These are phyloP conservation scores for Drosophila sturtevanti DNA, from an alignment of 1,140 invertebrate genomes.

Conservation along the genomic window DNA sequence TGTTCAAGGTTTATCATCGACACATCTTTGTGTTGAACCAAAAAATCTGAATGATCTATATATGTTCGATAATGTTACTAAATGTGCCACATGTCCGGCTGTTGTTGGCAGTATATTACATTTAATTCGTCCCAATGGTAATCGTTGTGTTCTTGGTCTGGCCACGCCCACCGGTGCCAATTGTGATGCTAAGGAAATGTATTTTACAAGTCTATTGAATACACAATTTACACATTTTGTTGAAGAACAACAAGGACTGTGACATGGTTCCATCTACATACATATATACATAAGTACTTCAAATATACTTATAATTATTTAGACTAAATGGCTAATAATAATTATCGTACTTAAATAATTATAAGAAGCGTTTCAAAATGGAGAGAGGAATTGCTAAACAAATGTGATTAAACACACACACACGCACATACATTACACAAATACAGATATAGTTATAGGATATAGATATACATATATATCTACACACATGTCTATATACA, in stretches of 20 bases:
- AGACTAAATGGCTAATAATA: too few relatives aligned
- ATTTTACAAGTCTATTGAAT: slow-evolving; percentile 51
- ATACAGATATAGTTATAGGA: too few relatives aligned
- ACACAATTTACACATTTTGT: slow-evolving; percentile 42
- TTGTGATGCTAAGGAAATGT: slow-evolving; percentile 46
- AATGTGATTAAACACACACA: too few relatives aligned
- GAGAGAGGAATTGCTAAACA: too few relatives aligned
- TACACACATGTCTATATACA: too few relatives aligned
- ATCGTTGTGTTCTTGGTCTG: slow-evolving; percentile 54
- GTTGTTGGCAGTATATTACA: slow-evolving; percentile 57
- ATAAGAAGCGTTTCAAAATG: too few relatives aligned
- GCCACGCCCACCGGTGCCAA: slow-evolving; percentile 60
- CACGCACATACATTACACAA: too few relatives aligned
- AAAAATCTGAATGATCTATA: not conserved
- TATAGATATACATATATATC: too few relatives aligned
- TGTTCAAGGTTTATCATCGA: slow-evolving; percentile 21
- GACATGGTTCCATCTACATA: not conserved
- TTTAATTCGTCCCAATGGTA: slow-evolving; percentile 45
- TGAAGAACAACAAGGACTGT: slow-evolving; percentile 26
- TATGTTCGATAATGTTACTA: slow-evolving; percentile 15
- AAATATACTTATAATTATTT: too few relatives aligned
- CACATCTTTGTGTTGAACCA: slow-evolving; percentile 41
- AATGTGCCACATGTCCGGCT: slow-evolving; percentile 49
- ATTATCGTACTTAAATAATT: too few relatives aligned
- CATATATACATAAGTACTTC: too few relatives aligned